A percentile compares a stretch with the other conserved stretches of the same genome.
These are phyloP conservation scores for Pristiophorus japonicus DNA, from an alignment of 2,113 vertebrate genomes.

Conservation along the genomic window DNA sequence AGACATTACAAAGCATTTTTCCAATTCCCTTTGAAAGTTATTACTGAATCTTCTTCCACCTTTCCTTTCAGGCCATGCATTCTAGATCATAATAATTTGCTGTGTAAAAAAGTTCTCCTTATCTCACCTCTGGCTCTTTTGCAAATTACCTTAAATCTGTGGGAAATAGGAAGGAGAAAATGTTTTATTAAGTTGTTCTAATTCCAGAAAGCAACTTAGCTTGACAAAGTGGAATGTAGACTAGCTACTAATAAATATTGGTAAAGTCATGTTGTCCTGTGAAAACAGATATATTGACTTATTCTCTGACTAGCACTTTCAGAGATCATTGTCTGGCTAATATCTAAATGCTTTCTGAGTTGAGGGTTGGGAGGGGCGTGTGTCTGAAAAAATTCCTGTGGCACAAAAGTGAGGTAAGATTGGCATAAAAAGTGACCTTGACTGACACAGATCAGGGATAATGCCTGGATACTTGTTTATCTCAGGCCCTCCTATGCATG, in stretches of 20 bases:
- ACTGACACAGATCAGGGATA: not conserved
- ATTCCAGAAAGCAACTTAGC: no score
- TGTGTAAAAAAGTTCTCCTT: no score
- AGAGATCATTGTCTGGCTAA: not conserved
- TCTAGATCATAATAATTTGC: not conserved
- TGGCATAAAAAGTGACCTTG: conserved; percentile 19
- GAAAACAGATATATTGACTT: not conserved
- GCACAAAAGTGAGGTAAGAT: not conserved
- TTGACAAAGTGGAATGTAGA: no score
- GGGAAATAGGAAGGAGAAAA: no score
- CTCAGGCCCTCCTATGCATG: not conserved
- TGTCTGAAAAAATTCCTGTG: not conserved
- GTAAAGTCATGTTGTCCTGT: not conserved
- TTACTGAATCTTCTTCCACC: not conserved
- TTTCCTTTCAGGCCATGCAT: no score
- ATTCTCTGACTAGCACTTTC: not conserved
- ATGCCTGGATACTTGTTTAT: not conserved
- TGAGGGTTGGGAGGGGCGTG: no score
- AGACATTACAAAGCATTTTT: no score
- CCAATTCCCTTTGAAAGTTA: not conserved
- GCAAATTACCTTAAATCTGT: no score
- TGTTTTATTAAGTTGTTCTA: no score
- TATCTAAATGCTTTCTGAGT: not conserved
- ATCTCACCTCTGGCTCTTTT: no score
- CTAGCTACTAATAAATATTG: not conserved